Conservation (phyloP, 1,140 invertebrate species). For the Sesamia nonagrioides region DNA sequence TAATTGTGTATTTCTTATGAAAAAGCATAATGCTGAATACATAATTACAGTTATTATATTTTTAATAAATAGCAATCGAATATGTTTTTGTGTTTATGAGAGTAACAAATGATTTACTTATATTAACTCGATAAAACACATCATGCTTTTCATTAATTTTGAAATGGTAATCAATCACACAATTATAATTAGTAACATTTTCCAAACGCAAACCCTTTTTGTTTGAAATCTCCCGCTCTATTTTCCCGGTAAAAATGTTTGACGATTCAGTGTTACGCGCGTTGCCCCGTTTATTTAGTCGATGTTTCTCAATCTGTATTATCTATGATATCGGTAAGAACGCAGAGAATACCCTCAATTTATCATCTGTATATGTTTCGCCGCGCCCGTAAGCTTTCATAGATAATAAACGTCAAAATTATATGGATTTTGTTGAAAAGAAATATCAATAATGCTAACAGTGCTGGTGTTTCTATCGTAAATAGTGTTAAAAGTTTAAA, state of each 20-base stretch:
- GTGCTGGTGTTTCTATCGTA: background rate
- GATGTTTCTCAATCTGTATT: background rate
- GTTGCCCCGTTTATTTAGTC: background rate
- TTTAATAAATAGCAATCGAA: too few species aligned
- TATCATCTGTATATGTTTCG: conserved; percentile 13
- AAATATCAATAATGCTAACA: conserved; percentile 5
- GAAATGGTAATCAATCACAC: too few species aligned
- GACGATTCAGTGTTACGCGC: background rate
- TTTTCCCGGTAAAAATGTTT: conserved; percentile 11
- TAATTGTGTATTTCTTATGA: too few species aligned
- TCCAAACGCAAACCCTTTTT: background rate
- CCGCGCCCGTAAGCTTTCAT: conserved; percentile 12
- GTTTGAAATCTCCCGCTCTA: conserved; percentile 1
- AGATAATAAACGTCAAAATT: conserved; percentile 26
- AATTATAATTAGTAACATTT: too few species aligned
- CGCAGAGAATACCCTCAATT: background rate
- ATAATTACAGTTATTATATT: too few species aligned
- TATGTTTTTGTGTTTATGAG: too few species aligned
- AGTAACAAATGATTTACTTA: too few species aligned
- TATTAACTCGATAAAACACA: too few species aligned
- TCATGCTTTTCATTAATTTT: too few species aligned
- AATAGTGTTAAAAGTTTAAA: background rate
- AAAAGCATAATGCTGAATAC: too few species aligned
- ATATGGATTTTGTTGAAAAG: background rate
- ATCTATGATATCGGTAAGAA: background rate